Base-by-base conservation (phyloP, 1,140 invertebrate species). In the Potamilus streckersoni region DNA sequence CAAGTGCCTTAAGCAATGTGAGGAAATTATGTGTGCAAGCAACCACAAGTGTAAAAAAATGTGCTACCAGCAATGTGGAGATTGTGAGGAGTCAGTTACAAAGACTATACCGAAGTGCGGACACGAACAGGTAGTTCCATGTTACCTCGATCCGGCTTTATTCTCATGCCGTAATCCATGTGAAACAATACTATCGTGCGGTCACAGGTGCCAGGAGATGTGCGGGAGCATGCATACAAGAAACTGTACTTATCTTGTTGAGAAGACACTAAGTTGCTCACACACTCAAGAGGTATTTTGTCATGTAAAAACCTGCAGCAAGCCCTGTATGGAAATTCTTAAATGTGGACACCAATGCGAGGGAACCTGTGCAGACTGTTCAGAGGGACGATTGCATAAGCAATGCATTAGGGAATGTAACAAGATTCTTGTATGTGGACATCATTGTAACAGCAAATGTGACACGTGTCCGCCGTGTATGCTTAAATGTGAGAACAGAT, bases 401-500 rank as follows among this genome's bases (percentile, higher is more conserved):
- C 65, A 81, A 6, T 91, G 90, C 79, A 63, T 56, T 15, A 61
- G 84, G 63, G 73, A 76, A 56, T 91, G 89, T 63, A 79, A 79
- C 16, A 79, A 85, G 63, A 80, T 79, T 20, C 78, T 91, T 4
- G 80, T 91, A 38, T 91, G 90, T 80, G 88, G 88, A 12, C 90
- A 91, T 77, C 67, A 79, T 20, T 91, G 89, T 71, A 75, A 76
- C n/a, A 80, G 79, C 20, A 81, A 72, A 11, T 85, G 84, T 74
- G 81, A 76, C 6, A 74, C 79, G 17, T 94, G 94, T 78, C 92
- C 92, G 23, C 93, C 94, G 3, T 94, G 94, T 84, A 87, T 86
- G 49, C 85, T 89, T 68, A 81, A 72, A 17, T 95, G 94, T 83
- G 80, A 91, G 69, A 92, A 92, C 69, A 88, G 84, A 64, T 95